Percentiles rank a stretch among this genome's conserved stretches.
Evolutionary conservation across 2,113 vertebrate genomes (phyloP).

Genomic region (Actenoides lindsayi): DNA sequence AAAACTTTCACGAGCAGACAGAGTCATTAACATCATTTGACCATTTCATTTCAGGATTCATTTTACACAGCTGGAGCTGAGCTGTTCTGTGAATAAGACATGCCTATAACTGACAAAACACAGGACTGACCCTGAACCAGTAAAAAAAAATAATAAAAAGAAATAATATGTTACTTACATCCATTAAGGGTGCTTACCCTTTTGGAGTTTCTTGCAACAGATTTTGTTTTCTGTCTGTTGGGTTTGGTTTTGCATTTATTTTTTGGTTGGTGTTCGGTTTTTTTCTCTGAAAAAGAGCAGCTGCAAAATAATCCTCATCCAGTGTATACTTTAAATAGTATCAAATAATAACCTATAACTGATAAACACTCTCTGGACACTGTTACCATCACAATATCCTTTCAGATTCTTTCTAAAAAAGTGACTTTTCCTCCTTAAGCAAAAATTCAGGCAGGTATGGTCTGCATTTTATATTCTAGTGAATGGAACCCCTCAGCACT

Average conservation of each 20-base stretch:
- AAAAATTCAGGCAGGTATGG: neutral
- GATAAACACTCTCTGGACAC: neutral
- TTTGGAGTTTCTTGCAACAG: neutral
- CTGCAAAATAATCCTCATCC: neutral
- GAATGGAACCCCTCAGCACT: slow-evolving; percentile 43
- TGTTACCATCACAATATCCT: neutral
- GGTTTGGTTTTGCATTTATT: neutral
- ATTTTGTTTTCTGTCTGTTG: neutral
- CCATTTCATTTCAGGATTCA: slow-evolving; percentile 52
- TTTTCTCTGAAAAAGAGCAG: neutral
- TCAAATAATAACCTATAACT: neutral
- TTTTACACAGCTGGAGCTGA: slow-evolving; percentile 59
- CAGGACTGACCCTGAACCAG: neutral
- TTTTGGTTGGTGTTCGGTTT: neutral
- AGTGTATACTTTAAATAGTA: neutral
- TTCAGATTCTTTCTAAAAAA: neutral
- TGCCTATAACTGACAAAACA: slow-evolving; percentile 46
- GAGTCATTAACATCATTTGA: slow-evolving; percentile 64
- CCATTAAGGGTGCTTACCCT: neutral
- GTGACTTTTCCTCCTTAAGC: neutral
- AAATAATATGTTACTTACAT: neutral
- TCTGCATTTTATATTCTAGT: slow-evolving; percentile 1
- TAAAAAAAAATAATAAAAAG: neutral
- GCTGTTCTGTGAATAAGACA: neutral
- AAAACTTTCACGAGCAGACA: slow-evolving; percentile 25